phyloP scores from a whole-genome alignment of 2,797 vertebrate genomes.

The Manis pentadactyla region DNA sequence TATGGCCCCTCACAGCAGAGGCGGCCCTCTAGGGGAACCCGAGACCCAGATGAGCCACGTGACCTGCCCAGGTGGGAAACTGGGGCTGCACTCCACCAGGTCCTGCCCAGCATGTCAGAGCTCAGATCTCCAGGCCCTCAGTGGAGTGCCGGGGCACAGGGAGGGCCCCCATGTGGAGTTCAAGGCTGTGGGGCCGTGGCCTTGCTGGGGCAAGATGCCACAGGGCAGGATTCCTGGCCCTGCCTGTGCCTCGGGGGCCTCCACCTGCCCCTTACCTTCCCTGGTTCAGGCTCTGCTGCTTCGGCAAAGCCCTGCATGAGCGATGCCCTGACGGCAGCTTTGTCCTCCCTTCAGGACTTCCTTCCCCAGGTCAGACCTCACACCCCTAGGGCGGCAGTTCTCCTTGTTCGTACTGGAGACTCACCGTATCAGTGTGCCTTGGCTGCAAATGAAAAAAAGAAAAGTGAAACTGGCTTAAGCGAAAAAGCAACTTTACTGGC shows the following conservation, averaged over 20 bases:
- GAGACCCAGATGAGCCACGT: neutral
- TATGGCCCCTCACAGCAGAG: neutral
- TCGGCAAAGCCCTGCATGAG: neutral
- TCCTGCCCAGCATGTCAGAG: fast-evolving
- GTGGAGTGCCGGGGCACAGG: fast-evolving
- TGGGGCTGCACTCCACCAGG: neutral
- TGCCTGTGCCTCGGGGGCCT: no score
- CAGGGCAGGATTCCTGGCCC: no score
- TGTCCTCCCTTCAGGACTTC: no score
- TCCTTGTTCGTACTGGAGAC: neutral
- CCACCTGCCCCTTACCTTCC: neutral
- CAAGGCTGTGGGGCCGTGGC: neutral
- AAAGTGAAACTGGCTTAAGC: neutral
- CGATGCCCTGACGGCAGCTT: neutral
- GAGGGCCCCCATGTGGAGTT: neutral
- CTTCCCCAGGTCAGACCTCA: neutral
- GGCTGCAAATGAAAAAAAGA: no score
- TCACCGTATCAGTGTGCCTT: neutral
- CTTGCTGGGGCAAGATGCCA: no score
- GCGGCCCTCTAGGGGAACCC: neutral
- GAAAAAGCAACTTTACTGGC: no score
- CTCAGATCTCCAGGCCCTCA: neutral
- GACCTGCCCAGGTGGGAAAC: neutral
- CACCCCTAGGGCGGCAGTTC: neutral
- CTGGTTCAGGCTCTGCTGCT: neutral